Evolutionary conservation across 2,888 invertebrate genomes (phyloP).

Genomic region (Pyrrhia umbra): DNA sequence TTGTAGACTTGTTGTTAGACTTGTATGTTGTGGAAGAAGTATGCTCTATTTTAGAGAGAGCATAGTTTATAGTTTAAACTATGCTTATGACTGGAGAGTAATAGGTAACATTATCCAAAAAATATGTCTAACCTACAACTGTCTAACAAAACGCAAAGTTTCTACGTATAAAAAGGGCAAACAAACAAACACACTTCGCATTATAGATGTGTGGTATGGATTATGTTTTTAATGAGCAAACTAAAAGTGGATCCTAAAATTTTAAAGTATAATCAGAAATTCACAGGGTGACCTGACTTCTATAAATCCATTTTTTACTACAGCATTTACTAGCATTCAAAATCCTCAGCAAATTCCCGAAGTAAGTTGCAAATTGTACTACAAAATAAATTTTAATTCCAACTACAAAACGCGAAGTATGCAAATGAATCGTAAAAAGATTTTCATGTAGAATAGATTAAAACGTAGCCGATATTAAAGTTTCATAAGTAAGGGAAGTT

Average conservation of each 20-base stretch:
- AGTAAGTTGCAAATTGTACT: constrained; percentile 40
- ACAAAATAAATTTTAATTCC: constrained; percentile 61
- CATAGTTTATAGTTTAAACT: too few relatives aligned
- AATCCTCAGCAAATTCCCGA: constrained; percentile 15
- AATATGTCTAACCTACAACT: too few relatives aligned
- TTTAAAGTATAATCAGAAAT: neutral
- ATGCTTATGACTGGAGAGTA: too few relatives aligned
- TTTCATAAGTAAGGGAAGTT: constrained; percentile 78
- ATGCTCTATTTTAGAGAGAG: too few relatives aligned
- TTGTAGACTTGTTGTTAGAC: too few relatives aligned
- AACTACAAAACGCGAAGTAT: constrained; percentile 64
- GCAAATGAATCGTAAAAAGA: constrained; percentile 68
- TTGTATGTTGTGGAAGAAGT: too few relatives aligned
- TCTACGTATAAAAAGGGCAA: too few relatives aligned
- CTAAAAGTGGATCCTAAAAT: neutral
- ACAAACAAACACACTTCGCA: too few relatives aligned
- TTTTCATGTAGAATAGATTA: constrained; percentile 66
- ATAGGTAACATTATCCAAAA: too few relatives aligned
- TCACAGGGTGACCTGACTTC: neutral
- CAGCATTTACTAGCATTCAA: neutral
- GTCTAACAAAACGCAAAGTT: too few relatives aligned
- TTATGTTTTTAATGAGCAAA: neutral
- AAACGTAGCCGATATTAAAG: constrained; percentile 70
- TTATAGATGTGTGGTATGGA: too few relatives aligned
- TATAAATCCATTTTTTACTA: constrained; percentile 10